Base-by-base conservation (phyloP, 2,113 vertebrate species). In the Galemys pyrenaicus region DNA sequence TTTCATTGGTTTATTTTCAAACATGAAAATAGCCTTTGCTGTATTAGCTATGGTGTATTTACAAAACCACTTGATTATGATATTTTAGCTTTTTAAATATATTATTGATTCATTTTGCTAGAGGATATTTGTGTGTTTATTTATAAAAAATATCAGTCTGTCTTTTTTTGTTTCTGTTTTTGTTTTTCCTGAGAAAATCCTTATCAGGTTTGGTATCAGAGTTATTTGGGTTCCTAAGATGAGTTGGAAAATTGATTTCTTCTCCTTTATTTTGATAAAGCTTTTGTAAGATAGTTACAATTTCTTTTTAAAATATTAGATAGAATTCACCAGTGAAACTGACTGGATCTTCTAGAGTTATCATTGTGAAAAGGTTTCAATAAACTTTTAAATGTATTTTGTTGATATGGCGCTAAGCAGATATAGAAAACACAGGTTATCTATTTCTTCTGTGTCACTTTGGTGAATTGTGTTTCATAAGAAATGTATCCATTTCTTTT, bases 1-100 rank as follows among this genome's bases (percentile, higher is more conserved):
- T 74, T 83, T 95, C 35, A 93, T 37, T 90, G 79, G 67, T 62
- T 94, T 86, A 54, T 87, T 86, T 94, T 96, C 22, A 85, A 87
- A 49, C n/a, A 60, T 73, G 62, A 87, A 95, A 71, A 2, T 1
- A 51, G 6, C 39, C 41, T 41, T 62, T 3, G 10, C 30, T 65
- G 32, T 87, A 30, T 79, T 89, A 44, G 41, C 77, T 56, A 92
- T 58, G 35, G 71, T 92, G 3, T 79, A 58, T 75, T 91, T 41
- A 87, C 20, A 68, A 65, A 90, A 56, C 3, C 37, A 64, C 4
- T 82, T 91, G 37, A 56, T 89, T 62, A 89, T 67, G 32, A n/a
- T 93, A 5, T 85, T 46, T 51, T 85, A 79, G 68, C 37, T 90
- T 77, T 89, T 95, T 46, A 19, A 35, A 68, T 19, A 62, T 87